Evolutionary conservation across 53 echinoderm and acorn worm genomes (phyloP).

Genomic region (Holothuria scabra): DNA sequence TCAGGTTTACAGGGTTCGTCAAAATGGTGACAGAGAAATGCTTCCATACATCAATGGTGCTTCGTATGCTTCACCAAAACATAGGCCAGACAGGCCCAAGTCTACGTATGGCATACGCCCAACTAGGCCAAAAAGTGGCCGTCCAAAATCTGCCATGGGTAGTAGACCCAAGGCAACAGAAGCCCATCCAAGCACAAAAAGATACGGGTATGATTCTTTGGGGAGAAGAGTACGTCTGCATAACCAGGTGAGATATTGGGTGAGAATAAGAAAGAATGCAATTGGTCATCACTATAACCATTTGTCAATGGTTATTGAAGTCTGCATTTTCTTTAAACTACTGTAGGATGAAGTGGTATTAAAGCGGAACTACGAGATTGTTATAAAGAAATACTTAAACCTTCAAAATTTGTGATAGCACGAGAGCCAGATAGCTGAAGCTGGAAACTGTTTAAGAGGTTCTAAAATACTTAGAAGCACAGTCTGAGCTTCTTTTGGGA

Average conservation of each 20-base stretch:
- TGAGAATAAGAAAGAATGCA: too few species aligned
- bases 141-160: conserved; percentile 61
- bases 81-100: conserved; percentile 88
- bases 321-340: too few species aligned
- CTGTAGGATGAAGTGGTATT: too few species aligned
- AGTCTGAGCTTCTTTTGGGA: too few species aligned
- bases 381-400: too few species aligned
- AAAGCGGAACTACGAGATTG: too few species aligned
- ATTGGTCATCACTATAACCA: too few species aligned
- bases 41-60: conserved; percentile 56
- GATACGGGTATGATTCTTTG: conserved; percentile 82
- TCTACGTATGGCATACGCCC: conserved; percentile 84
- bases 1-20: conserved; percentile 18
- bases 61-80: conserved; percentile 43
- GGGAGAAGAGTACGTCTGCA: conserved; percentile 72
- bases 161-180: conserved; percentile 72
- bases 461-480: too few species aligned
- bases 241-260: conserved; percentile 45
- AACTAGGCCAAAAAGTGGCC: conserved; percentile 58
- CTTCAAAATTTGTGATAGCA: too few species aligned
- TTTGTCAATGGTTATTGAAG: too few species aligned
- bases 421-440: too few species aligned
- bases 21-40: conserved; percentile 43
- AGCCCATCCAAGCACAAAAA: conserved; percentile 81
- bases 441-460: too few species aligned